Evolutionary conservation across 1,140 invertebrate genomes (phyloP).

Genomic region (Oedothorax gibbosus): DNA sequence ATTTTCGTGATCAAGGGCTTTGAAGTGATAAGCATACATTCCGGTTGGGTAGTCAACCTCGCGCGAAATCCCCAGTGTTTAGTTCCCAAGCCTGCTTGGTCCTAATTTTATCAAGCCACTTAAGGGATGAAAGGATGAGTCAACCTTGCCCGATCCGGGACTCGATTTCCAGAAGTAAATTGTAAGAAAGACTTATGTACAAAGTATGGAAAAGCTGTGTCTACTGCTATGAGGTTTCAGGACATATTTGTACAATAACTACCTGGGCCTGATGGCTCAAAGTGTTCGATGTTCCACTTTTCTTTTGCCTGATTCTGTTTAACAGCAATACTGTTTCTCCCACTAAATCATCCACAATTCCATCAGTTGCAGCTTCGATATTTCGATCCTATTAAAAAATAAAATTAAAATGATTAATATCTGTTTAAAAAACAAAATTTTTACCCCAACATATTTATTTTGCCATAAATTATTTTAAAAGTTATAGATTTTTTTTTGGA

Average conservation of each 20-base stretch:
- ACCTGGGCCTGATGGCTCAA: neutral
- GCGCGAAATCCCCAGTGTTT: no score
- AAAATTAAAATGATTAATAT: neutral
- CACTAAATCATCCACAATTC: slow-evolving; percentile 38
- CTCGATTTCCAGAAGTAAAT: no score
- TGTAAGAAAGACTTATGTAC: neutral
- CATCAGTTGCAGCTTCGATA: slow-evolving; percentile 39
- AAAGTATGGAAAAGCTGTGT: neutral
- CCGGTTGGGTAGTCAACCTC: no score
- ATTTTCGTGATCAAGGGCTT: no score
- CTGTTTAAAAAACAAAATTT: neutral
- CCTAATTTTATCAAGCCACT: no score
- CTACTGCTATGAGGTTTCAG: neutral
- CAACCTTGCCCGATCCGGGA: no score
- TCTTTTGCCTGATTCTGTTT: slow-evolving; percentile 28
- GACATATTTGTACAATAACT: neutral
- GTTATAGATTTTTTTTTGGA: no score
- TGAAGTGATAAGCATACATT: no score
- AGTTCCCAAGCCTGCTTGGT: no score
- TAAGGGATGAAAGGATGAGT: no score
- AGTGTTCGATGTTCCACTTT: neutral
- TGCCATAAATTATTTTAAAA: no score
- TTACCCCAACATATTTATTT: neutral
- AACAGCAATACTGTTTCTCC: slow-evolving; percentile 26
- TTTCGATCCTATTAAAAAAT: slow-evolving; percentile 43